Evolutionary conservation across 2,113 vertebrate genomes (phyloP), one percentile per base, ranked within the genome.

Genomic region (Emydura subglobosa): DNA sequence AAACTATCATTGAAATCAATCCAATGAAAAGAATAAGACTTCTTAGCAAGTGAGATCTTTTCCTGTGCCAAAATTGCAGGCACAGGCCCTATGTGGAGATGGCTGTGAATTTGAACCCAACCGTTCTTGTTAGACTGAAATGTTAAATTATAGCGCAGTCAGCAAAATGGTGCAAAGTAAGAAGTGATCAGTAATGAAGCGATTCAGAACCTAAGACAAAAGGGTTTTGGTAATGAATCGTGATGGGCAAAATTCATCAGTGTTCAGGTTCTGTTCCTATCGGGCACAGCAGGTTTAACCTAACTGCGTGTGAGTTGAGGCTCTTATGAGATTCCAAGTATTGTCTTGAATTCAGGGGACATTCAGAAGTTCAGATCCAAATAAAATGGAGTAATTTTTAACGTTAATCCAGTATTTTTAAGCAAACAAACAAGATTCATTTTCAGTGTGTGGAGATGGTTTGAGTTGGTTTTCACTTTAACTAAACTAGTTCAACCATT

Each of bases 241-340:
- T 27, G 76, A 3, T 5, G 34, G 42, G 19, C 10, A 19, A 25
- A 88, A 50, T 10, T 53, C 42, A 16, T 10, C 42, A 83, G 9
- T 86, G 53, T 27, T 19, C 39, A n/a, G 5, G 5, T 93, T 88
- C 49, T 88, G 34, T n/a, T 91, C 22, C 68, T n/a, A 17, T 4
- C 91, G 14, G n/a, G 72, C 19, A 44, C 29, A 21, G 55, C 25
- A 29, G 11, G n/a, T 53, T 1, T 68, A 72, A 51, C 5, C 7
- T 90, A 10, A n/a, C 79, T 47, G 27, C 0, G 0, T 34, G 7
- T 42, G 59, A 87, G 13, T n/a, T 22, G 4, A 25, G 54, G 53
- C 5, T 78, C 80, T 44, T 42, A 29, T 19, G 34, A 21, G 17
- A 39, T 68, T n/a, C 34, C 34, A 2, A 10, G 17, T 53, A 31